Evolutionary conservation across 2,888 invertebrate genomes (phyloP), one percentile per base, ranked within the genome.

Genomic region (Sminthurides aquaticus): DNA sequence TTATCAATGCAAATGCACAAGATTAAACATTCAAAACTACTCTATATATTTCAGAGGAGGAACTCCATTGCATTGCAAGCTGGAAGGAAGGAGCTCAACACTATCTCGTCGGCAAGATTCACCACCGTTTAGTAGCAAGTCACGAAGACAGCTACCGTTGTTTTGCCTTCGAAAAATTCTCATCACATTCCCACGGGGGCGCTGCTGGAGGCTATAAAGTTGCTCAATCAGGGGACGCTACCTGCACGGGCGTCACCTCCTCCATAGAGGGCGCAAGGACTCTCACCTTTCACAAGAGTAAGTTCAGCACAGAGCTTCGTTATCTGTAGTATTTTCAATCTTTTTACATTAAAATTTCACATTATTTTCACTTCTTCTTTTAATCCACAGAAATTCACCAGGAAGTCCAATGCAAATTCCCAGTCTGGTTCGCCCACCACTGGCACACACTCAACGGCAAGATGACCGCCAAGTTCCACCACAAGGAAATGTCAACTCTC

Each of bases 71-170:
- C 77, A 80, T 93, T 75, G 94, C 92, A 3, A 87, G 88, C 64
- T 94, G 94, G 94, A 93, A 92, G 80, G 93, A 94, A 78, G 93
- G 93, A 64, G 91, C 91, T 77, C 87, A 90, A 61, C 84, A 91
- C 66, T 94, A 92, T 81, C 83, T 94, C 71, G 92, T 94, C 67
- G 93, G 93, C 64, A 88, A 91, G 79, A 85, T 93, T 43, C 52
- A 63, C 49, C 61, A 62, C 25, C 61, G 49, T 20, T 28, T 29
- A 2, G 15, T 48, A 2, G 43, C 54, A 5, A 43, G 56, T 90
- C 90, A 91, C 81, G 93, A 94, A 79, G 93, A 93, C 79, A 86
- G 91, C 72, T 96, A 91, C 82, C 84, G 95, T 73, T 95, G 96
- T 81, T 95, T 95, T 82, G 94, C 95, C 69, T 92, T 91, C 81